phyloP scores from a whole-genome alignment of 2,888 invertebrate species.

The Punctoribates punctum region DNA sequence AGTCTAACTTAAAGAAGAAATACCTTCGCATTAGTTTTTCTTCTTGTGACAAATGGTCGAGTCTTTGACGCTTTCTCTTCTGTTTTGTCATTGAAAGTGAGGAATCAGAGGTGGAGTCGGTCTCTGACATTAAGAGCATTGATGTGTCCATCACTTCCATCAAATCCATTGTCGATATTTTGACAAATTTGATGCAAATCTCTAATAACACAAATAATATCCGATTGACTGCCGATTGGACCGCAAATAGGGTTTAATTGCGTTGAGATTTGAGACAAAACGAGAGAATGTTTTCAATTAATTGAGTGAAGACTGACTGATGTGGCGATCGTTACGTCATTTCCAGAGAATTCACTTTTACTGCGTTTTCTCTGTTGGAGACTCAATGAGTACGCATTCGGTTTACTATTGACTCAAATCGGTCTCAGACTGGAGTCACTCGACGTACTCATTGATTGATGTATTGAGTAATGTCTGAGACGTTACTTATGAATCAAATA shows the following conservation, averaged over 20 bases:
- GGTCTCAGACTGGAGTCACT: too few species aligned
- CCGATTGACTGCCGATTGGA: background rate
- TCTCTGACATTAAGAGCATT: background rate
- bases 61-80: constrained; percentile 66
- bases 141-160: background rate
- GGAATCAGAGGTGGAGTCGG: background rate
- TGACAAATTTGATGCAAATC: background rate
- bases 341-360: background rate
- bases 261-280: background rate
- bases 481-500: too few species aligned
- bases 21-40: constrained; percentile 73
- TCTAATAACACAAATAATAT: background rate
- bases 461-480: too few species aligned
- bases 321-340: constrained; percentile 10
- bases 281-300: background rate
- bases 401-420: too few species aligned
- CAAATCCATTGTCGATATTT: background rate
- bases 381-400: too few species aligned
- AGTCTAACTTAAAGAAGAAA: background rate
- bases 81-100: constrained; percentile 47
- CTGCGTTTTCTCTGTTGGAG: background rate
- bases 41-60: constrained; percentile 79
- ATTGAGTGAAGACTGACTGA: background rate
- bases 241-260: background rate
- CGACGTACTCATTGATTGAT: too few species aligned